These are phyloP conservation scores for Poeciliopsis paucimaculata DNA, from an alignment of 2,797 vertebrate genomes.

Conservation along the genomic window DNA sequence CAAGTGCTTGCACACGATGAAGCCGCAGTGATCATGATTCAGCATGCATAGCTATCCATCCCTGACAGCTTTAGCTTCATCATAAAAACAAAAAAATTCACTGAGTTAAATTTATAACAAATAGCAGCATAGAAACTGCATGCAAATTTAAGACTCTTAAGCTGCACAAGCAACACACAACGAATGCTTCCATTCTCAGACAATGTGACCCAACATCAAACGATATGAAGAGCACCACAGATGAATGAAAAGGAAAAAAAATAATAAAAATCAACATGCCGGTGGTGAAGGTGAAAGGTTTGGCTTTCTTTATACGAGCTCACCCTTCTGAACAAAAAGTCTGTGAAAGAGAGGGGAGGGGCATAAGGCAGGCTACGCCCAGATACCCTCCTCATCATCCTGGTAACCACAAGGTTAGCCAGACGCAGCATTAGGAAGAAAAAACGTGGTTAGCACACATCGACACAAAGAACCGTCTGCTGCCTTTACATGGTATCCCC, in stretches of 20 bases:
- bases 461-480: conserved; percentile 32
- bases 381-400: conserved; percentile 99
- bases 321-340: conserved; percentile 99
- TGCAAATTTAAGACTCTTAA: conserved; percentile 50
- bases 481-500: neutral
- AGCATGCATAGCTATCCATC: conserved; percentile 29
- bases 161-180: conserved; percentile 32
- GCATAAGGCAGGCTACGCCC: conserved; percentile 94
- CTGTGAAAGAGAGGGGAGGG: conserved; percentile 81
- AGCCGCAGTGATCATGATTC: conserved; percentile 8
- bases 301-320: conserved; percentile 80
- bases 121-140: conserved; percentile 19
- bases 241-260: conserved; percentile 24
- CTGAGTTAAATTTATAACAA: neutral
- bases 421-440: conserved; percentile 92
- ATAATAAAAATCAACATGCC: conserved; percentile 43
- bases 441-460: conserved; percentile 87
- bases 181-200: neutral
- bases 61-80: neutral
- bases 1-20: conserved; percentile 7
- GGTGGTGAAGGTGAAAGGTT: conserved; percentile 49
- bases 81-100: neutral
- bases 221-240: conserved; percentile 27
- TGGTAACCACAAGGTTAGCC: conserved; percentile 85
- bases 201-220: conserved; percentile 1